Base-by-base conservation (phyloP, 1,140 invertebrate species). In the Musca domestica region DNA sequence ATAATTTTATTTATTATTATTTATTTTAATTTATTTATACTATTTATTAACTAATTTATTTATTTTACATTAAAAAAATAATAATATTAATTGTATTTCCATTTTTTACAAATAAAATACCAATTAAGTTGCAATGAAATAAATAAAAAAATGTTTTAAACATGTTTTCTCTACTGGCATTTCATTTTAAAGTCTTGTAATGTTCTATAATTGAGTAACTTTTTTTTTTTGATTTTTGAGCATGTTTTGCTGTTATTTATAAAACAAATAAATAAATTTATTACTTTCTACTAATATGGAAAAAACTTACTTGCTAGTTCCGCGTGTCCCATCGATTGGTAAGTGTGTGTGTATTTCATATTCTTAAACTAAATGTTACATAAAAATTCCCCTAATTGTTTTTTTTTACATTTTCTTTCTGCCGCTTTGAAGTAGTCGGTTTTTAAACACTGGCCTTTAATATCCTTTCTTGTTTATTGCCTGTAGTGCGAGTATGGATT, bases 401-500 rank as follows among this genome's bases (percentile, higher is more conserved):
- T 61, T 61, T 15, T 61, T 17, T 41, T 61, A 41, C 3, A 52
- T 23, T 61, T 61, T 34, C 17, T 41, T 41, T 14, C 3, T 41
- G 20, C 12, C 41, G n/a, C 17, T 41, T n/a, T 23, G 22, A 61
- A 56, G 25, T 56, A 22, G 22, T 56, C 25, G 23, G 51, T 22
- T 56, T 56, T 30, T 15, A 54, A 41, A 0, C 19, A 6, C 12
- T 25, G 25, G 2, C 5, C 3, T 61, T 61, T 19, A 12, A 7
- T 30, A 2, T 41, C 6, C 10, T 12, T 6, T 34, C 19, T 1
- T 34, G 7, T 6, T 41, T 41, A 61, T 34, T 61, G 56, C 20
- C 56, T 51, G 17, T 66, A 80, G 64, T 72, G 80, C 46, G 77
- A 64, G 75, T 69, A 54, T 77, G 74, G 74, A 56, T 79, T 76